A percentile compares a stretch with the other conserved stretches of the same genome.
phyloP scores from a whole-genome alignment of 1,140 invertebrate genomes.

The Drosophila sucinea region DNA sequence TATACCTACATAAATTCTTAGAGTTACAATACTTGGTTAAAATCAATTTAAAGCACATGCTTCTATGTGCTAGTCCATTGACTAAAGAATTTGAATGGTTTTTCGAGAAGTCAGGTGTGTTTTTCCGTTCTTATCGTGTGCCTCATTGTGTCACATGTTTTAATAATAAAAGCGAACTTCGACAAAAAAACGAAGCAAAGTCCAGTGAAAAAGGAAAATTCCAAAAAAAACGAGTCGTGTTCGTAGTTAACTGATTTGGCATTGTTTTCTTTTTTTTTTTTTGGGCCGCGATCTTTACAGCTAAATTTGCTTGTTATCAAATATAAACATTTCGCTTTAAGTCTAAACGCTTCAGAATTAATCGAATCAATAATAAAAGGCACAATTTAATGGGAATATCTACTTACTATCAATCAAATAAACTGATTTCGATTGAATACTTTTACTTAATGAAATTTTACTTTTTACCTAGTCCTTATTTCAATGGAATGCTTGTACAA shows the following conservation, averaged over 20 bases:
- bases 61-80: slow-evolving; percentile 9
- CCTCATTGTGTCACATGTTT: slow-evolving; percentile 7
- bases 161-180: no score
- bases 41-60: slow-evolving; percentile 36
- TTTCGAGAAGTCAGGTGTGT: slow-evolving; percentile 1
- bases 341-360: background rate
- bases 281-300: no score
- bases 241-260: background rate
- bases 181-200: background rate
- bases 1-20: slow-evolving; percentile 29
- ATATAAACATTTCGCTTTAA: background rate
- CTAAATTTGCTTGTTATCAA: background rate
- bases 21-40: slow-evolving; percentile 43
- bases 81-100: slow-evolving; percentile 15
- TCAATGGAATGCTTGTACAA: no score
- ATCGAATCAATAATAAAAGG: no score
- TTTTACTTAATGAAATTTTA: no score
- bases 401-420: no score
- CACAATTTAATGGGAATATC: no score
- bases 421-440: no score
- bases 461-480: no score
- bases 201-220: background rate
- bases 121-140: background rate
- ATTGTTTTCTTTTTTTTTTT: background rate
- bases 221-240: background rate